Evolutionary conservation across 2,888 invertebrate species (phyloP), one percentile per base, ranked within the genome.

Genomic region (Physocephala rufipes): DNA sequence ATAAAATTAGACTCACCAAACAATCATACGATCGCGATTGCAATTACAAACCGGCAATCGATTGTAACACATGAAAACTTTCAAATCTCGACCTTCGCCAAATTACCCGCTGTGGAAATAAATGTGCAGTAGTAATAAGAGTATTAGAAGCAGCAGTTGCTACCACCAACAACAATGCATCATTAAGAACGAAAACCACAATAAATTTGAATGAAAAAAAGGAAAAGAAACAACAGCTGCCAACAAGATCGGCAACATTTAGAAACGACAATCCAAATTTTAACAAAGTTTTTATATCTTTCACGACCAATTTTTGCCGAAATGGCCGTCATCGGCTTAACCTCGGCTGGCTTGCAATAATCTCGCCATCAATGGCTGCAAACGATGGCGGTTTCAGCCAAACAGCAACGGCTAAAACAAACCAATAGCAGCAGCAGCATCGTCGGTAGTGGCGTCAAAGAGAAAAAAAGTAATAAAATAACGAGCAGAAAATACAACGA

Each of bases 291-390:
- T 45, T 63, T 63, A 45, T 63, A 45, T 7, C 47, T 45, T 63
- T 43, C 43, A 36, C 21, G 43, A 36, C 43, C 36, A 30, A 9
- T 62, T 62, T 62, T 59, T 59, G 59, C 24, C 26, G 21, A 63
- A 45, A 24, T 63, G 24, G 67, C 21, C 64, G 73, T 70, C 73
- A 61, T 67, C 47, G 55, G 28, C n/a, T 65, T 51, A 36, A 51
- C 70, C 26, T 63, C 30, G 19, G 19, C 36, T 30, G 45, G n/a
- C n/a, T 43, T 53, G 53, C 63, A 53, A 63, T 55, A 36, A 43
- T 45, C 9, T 36, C 36, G 36, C 5, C 36, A 36, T 36, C 36
- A 36, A 36, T 9, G 36, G 9, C 36, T 4, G 5, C 36, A 7
- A 9, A 7, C 9, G 36, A 36, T 9, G 36, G n/a, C n/a, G n/a